phyloP scores from a whole-genome alignment of 2,797 vertebrate genomes.

The Pseudochirops cupreus region DNA sequence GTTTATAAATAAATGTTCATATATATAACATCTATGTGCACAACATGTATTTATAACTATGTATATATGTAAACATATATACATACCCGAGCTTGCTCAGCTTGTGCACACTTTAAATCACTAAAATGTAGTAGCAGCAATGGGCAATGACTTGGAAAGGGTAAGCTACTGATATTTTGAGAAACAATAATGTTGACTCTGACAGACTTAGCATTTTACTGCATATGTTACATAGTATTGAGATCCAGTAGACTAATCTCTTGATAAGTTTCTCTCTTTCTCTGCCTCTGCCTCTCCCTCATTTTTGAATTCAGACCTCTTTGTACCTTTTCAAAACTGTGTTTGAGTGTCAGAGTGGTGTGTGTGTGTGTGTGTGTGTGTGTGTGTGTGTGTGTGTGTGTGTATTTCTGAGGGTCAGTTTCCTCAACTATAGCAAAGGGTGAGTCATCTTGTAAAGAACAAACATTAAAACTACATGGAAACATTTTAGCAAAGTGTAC shows the following conservation, averaged over 20 bases:
- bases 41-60: too few species aligned
- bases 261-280: slow-evolving; percentile 54
- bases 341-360: slow-evolving; percentile 25
- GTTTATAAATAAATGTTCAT: too few species aligned
- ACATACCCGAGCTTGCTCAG: neutral
- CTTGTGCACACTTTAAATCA: slow-evolving; percentile 37
- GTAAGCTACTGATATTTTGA: neutral
- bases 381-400: slow-evolving; percentile 43
- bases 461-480: slow-evolving; percentile 60
- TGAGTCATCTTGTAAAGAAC: slow-evolving; percentile 71
- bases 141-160: slow-evolving; percentile 54
- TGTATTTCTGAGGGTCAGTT: slow-evolving; percentile 42
- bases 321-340: slow-evolving; percentile 37
- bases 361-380: neutral
- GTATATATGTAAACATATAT: too few species aligned
- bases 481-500: slow-evolving; percentile 63
- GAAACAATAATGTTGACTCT: slow-evolving; percentile 4
- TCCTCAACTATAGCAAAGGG: slow-evolving; percentile 54
- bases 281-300: slow-evolving; percentile 63
- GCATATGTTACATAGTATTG: neutral
- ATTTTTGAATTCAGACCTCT: slow-evolving; percentile 58
- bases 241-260: slow-evolving; percentile 26
- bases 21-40: too few species aligned
- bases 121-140: slow-evolving; percentile 14
- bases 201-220: slow-evolving; percentile 59